Percentiles rank a stretch among this genome's conserved stretches.
Evolutionary conservation across 2,797 vertebrate genomes (phyloP).

Genomic region (Apogon hyalosoma): DNA sequence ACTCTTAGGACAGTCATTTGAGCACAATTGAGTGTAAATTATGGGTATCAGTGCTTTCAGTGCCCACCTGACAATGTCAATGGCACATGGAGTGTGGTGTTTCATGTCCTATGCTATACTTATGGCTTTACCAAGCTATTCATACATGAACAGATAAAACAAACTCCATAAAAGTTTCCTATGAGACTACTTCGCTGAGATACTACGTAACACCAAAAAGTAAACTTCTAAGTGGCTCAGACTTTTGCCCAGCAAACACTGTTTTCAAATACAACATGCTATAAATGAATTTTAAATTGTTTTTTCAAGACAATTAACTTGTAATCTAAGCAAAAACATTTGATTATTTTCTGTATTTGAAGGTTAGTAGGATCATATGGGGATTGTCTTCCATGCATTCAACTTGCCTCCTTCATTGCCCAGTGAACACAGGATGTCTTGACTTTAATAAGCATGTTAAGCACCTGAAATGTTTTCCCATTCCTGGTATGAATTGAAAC

Average conservation of each 20-base stretch:
- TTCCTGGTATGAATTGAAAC: too few species aligned
- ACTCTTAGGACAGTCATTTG: too few species aligned
- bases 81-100: background rate
- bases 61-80: slow-evolving; percentile 3
- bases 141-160: background rate
- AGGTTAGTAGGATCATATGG: too few species aligned
- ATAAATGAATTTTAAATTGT: background rate
- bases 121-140: background rate
- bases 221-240: background rate
- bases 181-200: slow-evolving; percentile 6
- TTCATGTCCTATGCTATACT: slow-evolving; percentile 1
- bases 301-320: too few species aligned
- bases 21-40: slow-evolving; percentile 2
- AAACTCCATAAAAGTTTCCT: background rate
- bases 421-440: too few species aligned
- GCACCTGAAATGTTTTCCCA: too few species aligned
- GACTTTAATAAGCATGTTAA: too few species aligned
- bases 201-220: background rate
- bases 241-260: background rate
- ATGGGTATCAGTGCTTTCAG: slow-evolving; percentile 9
- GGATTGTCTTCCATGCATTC: too few species aligned
- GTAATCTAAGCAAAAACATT: too few species aligned
- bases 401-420: too few species aligned
- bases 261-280: slow-evolving; percentile 1
- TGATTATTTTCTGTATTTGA: too few species aligned